phyloP scores from a whole-genome alignment of 2,888 invertebrate genomes.

The Scaptomyza cyrtandrae region DNA sequence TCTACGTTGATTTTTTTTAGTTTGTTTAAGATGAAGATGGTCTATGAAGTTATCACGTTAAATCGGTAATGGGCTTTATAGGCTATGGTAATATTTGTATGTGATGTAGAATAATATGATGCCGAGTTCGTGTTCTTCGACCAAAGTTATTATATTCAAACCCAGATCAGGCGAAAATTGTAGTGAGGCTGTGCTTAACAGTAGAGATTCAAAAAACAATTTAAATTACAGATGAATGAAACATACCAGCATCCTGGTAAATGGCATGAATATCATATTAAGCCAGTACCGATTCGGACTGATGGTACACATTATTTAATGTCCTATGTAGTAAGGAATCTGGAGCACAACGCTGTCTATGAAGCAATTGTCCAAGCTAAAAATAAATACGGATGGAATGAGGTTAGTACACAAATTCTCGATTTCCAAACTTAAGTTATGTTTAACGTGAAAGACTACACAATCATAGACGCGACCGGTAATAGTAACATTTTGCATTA shows the following conservation, averaged over 20 bases:
- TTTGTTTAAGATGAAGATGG: too few species aligned
- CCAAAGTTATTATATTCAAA: neutral
- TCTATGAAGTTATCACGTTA: too few species aligned
- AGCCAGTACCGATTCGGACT: slow-evolving; percentile 83
- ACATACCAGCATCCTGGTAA: slow-evolving; percentile 89
- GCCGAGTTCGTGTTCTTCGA: too few species aligned
- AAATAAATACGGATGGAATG: slow-evolving; percentile 91
- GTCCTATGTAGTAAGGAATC: slow-evolving; percentile 87
- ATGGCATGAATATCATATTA: slow-evolving; percentile 87
- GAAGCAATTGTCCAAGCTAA: slow-evolving; percentile 91
- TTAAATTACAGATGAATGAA: slow-evolving; percentile 87
- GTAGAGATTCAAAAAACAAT: neutral
- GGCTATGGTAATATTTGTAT: neutral
- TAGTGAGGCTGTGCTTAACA: too few species aligned
- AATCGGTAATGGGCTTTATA: too few species aligned
- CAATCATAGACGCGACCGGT: neutral
- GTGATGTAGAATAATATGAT: neutral
- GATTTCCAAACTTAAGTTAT: neutral
- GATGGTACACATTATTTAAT: slow-evolving; percentile 86
- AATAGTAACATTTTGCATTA: neutral
- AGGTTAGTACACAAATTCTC: slow-evolving; percentile 83
- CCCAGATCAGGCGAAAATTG: neutral
- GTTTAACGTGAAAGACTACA: neutral
- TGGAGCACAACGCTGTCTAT: slow-evolving; percentile 89
- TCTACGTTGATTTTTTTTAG: too few species aligned